phyloP scores from a whole-genome alignment of 2,113 vertebrate genomes.

The Baryphthengus martii region DNA sequence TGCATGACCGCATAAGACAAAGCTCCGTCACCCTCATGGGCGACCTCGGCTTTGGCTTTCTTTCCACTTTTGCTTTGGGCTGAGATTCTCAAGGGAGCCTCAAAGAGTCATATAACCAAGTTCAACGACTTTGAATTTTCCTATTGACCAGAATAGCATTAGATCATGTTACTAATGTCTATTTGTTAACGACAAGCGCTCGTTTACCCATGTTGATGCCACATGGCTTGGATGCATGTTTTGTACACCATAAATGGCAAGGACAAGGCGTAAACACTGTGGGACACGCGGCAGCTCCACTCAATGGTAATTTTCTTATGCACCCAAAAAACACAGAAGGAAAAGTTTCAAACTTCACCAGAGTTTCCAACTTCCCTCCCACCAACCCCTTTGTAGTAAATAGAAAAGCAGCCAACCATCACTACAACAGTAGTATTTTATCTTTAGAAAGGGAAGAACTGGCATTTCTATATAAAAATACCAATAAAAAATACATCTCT shows the following conservation, averaged over 20 bases:
- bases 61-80: neutral
- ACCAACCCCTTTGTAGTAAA: neutral
- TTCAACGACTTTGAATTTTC: slow-evolving; percentile 23
- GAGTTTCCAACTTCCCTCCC: neutral
- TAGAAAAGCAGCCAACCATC: neutral
- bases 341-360: neutral
- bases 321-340: neutral
- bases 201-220: neutral
- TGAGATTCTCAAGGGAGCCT: slow-evolving; percentile 36
- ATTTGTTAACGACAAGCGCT: neutral
- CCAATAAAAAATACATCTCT: neutral
- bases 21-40: neutral
- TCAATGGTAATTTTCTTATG: neutral
- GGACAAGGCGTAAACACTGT: neutral
- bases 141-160: slow-evolving; percentile 54
- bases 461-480: neutral
- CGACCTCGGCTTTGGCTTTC: neutral
- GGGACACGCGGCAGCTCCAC: neutral
- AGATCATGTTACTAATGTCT: slow-evolving; percentile 40
- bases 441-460: neutral
- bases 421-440: neutral
- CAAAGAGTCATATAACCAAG: neutral
- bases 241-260: slow-evolving; percentile 51
- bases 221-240: neutral
- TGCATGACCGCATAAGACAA: neutral